These are phyloP conservation scores for Theocolax elegans DNA, from an alignment of 1,140 invertebrate genomes.

Conservation along the genomic window DNA sequence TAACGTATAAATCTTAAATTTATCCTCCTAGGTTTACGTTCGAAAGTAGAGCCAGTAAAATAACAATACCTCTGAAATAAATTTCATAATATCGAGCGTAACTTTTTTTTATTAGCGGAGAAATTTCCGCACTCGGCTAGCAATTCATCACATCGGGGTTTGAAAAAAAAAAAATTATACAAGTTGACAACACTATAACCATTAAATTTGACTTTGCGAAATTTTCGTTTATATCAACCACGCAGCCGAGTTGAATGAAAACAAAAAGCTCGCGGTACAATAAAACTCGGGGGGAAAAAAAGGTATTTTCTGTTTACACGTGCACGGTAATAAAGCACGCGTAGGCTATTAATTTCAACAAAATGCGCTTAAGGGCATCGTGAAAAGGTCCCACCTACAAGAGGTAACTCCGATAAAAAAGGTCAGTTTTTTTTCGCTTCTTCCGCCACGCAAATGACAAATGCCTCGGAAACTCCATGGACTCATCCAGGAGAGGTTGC, in stretches of 20 bases:
- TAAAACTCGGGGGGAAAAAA: not conserved
- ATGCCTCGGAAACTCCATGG: not conserved
- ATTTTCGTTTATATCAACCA: conserved; percentile 5
- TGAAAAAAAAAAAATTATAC: not conserved
- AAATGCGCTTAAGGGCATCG: not conserved
- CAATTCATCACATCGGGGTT: not conserved
- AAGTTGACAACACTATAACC: not conserved
- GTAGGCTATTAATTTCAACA: conserved; percentile 16
- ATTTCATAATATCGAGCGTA: conserved; percentile 10
- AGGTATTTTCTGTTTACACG: not conserved
- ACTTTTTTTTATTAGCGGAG: conserved; percentile 10
- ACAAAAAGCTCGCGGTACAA: no score
- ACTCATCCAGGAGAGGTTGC: no score
- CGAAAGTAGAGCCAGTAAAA: not conserved
- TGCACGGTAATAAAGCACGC: not conserved
- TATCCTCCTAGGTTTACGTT: no score
- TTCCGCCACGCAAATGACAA: not conserved
- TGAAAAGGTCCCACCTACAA: not conserved
- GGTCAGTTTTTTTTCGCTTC: no score
- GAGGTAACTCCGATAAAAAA: not conserved
- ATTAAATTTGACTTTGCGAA: conserved; percentile 23
- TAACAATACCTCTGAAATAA: not conserved
- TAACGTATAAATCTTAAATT: no score
- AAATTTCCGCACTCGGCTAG: not conserved
- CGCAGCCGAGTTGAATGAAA: not conserved